A percentile compares a stretch with the other conserved stretches of the same genome.
Conservation (phyloP, 2,113 vertebrate genomes). For the Acrocephalus kingi region DNA sequence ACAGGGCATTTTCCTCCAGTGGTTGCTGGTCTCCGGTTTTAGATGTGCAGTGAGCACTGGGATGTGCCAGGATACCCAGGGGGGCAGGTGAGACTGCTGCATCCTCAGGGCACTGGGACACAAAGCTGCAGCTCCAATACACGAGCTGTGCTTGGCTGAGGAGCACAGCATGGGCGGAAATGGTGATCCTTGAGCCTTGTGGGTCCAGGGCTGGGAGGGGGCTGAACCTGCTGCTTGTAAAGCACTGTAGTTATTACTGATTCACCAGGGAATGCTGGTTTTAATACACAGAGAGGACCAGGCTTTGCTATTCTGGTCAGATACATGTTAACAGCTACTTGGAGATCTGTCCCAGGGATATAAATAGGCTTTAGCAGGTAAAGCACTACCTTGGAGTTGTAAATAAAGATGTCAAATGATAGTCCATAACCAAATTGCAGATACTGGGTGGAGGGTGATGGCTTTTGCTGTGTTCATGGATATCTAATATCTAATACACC, state of each 20-base stretch:
- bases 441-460: neutral
- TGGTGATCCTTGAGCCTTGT: neutral
- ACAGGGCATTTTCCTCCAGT: neutral
- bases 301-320: neutral
- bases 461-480: neutral
- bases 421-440: neutral
- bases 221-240: neutral
- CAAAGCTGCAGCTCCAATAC: neutral
- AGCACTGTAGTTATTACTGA: neutral
- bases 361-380: neutral
- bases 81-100: neutral
- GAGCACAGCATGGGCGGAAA: neutral
- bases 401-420: constrained; percentile 5
- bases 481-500: neutral
- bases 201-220: neutral
- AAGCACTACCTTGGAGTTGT: neutral
- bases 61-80: neutral
- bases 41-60: neutral
- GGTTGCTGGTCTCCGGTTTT: neutral
- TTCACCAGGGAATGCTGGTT: neutral
- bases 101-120: neutral
- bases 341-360: neutral
- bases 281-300: neutral
- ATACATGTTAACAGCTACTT: neutral
- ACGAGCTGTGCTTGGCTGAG: neutral